Evolutionary conservation across 2,113 vertebrate species (phyloP).

Genomic region (Falco punctatus): DNA sequence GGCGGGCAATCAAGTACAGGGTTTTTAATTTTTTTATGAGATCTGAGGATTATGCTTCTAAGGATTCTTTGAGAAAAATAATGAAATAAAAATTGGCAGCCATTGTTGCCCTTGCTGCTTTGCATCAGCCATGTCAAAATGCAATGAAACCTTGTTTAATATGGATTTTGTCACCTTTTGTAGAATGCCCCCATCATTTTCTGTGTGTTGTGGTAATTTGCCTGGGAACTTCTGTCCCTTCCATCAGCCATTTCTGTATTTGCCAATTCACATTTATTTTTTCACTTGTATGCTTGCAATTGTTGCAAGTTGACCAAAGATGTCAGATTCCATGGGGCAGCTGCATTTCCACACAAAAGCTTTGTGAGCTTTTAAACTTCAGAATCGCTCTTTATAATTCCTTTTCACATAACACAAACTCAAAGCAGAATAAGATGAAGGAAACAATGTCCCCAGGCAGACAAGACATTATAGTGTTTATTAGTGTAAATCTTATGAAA

Average conservation of each 20-base stretch:
- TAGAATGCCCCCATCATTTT: neutral
- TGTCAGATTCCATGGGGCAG: neutral
- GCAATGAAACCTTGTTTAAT: neutral
- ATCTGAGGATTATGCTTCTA: neutral
- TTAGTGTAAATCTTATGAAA: neutral
- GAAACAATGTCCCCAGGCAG: neutral
- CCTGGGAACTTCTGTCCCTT: neutral
- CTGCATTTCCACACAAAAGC: neutral
- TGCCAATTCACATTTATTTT: neutral
- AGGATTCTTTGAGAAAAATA: neutral
- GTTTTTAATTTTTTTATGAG: neutral
- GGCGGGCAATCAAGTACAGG: neutral
- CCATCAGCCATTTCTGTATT: neutral
- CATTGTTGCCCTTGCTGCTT: neutral
- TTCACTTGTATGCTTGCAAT: neutral
- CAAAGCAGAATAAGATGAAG: neutral
- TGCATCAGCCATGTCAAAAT: neutral
- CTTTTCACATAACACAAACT: neutral
- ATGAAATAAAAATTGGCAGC: neutral
- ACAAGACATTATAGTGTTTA: neutral
- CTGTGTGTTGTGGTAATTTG: neutral
- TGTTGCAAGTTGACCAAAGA: neutral
- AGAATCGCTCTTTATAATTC: neutral
- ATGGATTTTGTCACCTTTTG: slow-evolving; percentile 4
- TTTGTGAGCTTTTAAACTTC: neutral